Conservation (phyloP, 1,140 invertebrate species). For the Drosophila paulistorum region DNA sequence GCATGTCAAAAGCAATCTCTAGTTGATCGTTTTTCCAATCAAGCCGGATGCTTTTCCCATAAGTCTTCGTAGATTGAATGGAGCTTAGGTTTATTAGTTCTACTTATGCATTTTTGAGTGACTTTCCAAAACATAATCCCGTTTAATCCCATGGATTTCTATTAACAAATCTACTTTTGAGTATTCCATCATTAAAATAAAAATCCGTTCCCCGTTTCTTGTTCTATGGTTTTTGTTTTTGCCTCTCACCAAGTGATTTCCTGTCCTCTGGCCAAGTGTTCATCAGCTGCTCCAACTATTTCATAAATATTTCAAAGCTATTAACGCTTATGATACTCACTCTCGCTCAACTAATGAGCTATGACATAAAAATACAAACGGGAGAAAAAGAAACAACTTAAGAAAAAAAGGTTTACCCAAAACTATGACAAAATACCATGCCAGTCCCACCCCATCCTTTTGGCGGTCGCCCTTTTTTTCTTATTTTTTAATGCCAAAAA, state of each 20-base stretch:
- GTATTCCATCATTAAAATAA: slow-evolving; percentile 9
- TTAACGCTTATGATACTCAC: slow-evolving; percentile 57
- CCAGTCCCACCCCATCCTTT: neutral
- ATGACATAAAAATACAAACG: slow-evolving; percentile 57
- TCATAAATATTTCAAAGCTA: slow-evolving; percentile 59
- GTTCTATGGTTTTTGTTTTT: slow-evolving; percentile 11
- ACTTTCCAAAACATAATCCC: slow-evolving; percentile 1
- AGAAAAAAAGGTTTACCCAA: slow-evolving; percentile 56
- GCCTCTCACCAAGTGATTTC: slow-evolving; percentile 50
- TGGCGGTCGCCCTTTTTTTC: neutral
- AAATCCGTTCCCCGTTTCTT: neutral
- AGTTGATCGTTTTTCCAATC: neutral
- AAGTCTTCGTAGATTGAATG: neutral
- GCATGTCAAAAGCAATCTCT: too few species aligned
- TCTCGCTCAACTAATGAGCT: slow-evolving; percentile 63
- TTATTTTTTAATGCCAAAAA: slow-evolving; percentile 16
- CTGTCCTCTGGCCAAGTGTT: slow-evolving; percentile 22
- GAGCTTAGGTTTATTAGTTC: neutral
- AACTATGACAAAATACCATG: slow-evolving; percentile 50
- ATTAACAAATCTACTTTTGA: neutral
- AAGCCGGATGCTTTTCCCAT: neutral
- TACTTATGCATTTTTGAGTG: neutral
- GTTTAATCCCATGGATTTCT: neutral
- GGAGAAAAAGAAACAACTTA: neutral
- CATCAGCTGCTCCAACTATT: slow-evolving; percentile 52